These are phyloP conservation scores for Pongo abelii DNA, from an alignment of 2,113 vertebrate genomes.

Conservation along the genomic window DNA sequence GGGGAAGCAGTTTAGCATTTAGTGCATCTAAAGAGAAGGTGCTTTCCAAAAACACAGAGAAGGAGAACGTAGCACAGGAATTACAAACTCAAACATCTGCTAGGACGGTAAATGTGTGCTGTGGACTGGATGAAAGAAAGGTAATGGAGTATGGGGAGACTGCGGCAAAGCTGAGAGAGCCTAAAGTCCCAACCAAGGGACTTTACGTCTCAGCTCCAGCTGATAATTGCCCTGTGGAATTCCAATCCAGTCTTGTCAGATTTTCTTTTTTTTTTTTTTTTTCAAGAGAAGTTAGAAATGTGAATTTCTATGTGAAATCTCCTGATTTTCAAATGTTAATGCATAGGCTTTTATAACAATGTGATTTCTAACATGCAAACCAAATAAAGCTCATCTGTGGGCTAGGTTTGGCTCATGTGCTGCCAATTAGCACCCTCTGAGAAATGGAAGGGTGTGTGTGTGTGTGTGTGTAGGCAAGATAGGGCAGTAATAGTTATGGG, in stretches of 20 bases:
- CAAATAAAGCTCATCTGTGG: not conserved
- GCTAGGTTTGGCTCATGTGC: not conserved
- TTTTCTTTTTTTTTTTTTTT: not conserved
- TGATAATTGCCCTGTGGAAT: not conserved
- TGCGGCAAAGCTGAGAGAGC: not conserved
- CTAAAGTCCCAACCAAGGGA: not conserved
- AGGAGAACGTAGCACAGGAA: not conserved
- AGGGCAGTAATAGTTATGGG: not conserved
- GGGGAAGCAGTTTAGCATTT: not conserved
- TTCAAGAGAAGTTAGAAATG: not conserved
- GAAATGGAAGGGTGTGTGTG: not conserved
- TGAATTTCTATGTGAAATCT: not conserved
- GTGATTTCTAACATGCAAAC: not conserved
- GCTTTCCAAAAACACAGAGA: not conserved
- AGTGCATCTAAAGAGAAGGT: not conserved
- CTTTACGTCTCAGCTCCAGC: not conserved
- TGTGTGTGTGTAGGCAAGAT: not conserved
- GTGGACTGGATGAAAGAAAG: not conserved
- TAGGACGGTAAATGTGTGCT: not conserved
- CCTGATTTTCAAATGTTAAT: slow-evolving; percentile 38
- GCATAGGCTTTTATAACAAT: not conserved
- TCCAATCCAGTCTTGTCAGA: not conserved
- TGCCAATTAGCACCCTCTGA: not conserved
- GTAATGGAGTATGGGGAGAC: not conserved
- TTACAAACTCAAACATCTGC: not conserved